These are phyloP conservation scores for Leptonema lineaticorne DNA, from an alignment of 1,140 invertebrate genomes.

Conservation along the genomic window DNA sequence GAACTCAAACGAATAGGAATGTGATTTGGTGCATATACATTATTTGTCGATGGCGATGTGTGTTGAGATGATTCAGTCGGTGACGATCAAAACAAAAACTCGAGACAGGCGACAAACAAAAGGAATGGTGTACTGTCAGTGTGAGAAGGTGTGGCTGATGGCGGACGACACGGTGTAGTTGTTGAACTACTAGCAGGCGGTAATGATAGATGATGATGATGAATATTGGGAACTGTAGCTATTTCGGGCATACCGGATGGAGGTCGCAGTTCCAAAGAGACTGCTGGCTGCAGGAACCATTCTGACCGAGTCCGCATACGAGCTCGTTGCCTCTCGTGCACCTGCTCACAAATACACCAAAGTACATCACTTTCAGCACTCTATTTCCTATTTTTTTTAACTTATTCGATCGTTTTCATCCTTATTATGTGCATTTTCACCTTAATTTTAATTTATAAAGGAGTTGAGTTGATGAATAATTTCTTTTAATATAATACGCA, in stretches of 20 bases:
- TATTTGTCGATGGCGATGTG: not conserved
- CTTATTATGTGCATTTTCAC: too few species aligned
- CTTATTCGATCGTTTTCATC: too few species aligned
- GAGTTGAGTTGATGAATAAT: too few species aligned
- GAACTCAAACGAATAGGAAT: slow-evolving; percentile 1
- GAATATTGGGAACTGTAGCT: slow-evolving; percentile 37
- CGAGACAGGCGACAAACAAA: slow-evolving; percentile 57
- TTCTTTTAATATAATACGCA: too few species aligned
- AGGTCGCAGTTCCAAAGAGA: slow-evolving; percentile 58
- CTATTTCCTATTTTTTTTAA: not conserved
- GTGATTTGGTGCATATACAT: not conserved
- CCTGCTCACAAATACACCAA: slow-evolving; percentile 57
- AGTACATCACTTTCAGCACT: not conserved
- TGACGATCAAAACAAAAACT: slow-evolving; percentile 54
- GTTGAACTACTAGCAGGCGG: too few species aligned
- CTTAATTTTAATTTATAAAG: too few species aligned
- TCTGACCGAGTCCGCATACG: slow-evolving; percentile 91
- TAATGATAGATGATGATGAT: slow-evolving; percentile 10
- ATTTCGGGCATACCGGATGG: slow-evolving; percentile 51
- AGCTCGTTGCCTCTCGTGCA: slow-evolving; percentile 90
- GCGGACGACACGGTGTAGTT: slow-evolving; percentile 24
- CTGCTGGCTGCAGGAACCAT: slow-evolving; percentile 85
- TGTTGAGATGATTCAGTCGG: too few species aligned
- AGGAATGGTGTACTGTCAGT: slow-evolving; percentile 52
- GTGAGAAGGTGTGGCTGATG: slow-evolving; percentile 35